Conservation (phyloP, 53 echinoderm and acorn worm species). For the Zoroaster sp. region DNA sequence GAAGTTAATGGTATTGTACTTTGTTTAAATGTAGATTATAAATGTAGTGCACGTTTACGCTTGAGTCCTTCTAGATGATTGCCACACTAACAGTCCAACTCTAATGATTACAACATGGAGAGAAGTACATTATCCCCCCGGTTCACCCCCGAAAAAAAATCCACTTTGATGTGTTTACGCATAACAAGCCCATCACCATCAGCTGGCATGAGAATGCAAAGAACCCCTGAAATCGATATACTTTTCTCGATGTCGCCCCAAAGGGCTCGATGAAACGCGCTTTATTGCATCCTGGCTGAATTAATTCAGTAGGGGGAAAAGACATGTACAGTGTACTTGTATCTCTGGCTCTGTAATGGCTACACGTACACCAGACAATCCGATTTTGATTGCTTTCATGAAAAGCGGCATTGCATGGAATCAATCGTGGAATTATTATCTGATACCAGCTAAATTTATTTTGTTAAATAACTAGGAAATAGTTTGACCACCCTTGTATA, state of each 20-base stretch:
- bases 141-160: background rate
- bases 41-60: background rate
- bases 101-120: background rate
- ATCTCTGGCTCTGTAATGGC: background rate
- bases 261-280: conserved; percentile 2
- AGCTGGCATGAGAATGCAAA: background rate
- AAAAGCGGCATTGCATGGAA: background rate
- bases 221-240: background rate
- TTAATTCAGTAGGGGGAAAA: background rate
- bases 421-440: too few species aligned
- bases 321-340: too few species aligned
- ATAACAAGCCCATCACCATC: background rate
- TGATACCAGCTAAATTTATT: too few species aligned
- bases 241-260: background rate
- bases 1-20: background rate
- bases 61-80: background rate
- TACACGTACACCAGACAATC: background rate
- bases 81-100: too few species aligned
- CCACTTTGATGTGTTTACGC: conserved; percentile 17
- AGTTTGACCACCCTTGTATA: too few species aligned
- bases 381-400: background rate
- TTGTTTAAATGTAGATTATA: background rate
- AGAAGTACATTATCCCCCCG: conserved; percentile 1
- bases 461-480: too few species aligned
- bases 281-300: background rate